Percentiles rank a stretch among this genome's conserved stretches.
These are phyloP conservation scores for Hydriomena furcata DNA, from an alignment of 2,888 invertebrate species.

Conservation along the genomic window DNA sequence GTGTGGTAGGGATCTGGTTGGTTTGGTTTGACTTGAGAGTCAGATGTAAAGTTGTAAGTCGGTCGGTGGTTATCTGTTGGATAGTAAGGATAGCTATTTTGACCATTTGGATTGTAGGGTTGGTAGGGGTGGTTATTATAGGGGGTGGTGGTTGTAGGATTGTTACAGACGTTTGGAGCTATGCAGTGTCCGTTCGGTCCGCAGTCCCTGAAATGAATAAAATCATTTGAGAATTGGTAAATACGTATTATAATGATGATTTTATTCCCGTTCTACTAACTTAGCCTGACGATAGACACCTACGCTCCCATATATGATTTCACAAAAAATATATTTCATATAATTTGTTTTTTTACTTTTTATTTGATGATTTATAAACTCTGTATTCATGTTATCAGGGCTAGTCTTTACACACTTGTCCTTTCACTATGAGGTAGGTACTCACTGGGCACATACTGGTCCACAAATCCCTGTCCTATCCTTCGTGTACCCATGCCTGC, in stretches of 20 bases:
- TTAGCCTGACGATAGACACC: no score
- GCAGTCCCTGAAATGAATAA: slow-evolving; percentile 75
- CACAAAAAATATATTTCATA: no score
- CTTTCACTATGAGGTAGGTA: no score
- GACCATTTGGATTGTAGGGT: slow-evolving; percentile 28
- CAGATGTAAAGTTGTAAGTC: slow-evolving; percentile 25
- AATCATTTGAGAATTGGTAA: no score
- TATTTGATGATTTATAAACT: no score
- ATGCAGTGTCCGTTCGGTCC: slow-evolving; percentile 60
- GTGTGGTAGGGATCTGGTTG: background rate
- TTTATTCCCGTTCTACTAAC: no score
- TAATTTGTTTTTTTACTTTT: no score
- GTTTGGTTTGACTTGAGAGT: slow-evolving; percentile 27
- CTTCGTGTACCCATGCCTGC: slow-evolving; percentile 56
- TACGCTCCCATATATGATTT: no score
- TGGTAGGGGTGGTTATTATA: slow-evolving; percentile 20
- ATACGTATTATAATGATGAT: no score
- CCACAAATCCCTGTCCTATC: slow-evolving; percentile 51
- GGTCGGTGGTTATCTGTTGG: slow-evolving; percentile 21
- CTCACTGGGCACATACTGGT: slow-evolving; percentile 63
- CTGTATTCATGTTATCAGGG: background rate
- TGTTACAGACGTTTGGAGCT: slow-evolving; percentile 30
- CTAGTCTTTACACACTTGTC: no score
- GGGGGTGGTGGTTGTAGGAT: slow-evolving; percentile 22
- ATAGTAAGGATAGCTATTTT: slow-evolving; percentile 22